Evolutionary conservation across 2,797 vertebrate genomes (phyloP), one percentile per base, ranked within the genome.

Genomic region (Pseudopleuronectes americanus): DNA sequence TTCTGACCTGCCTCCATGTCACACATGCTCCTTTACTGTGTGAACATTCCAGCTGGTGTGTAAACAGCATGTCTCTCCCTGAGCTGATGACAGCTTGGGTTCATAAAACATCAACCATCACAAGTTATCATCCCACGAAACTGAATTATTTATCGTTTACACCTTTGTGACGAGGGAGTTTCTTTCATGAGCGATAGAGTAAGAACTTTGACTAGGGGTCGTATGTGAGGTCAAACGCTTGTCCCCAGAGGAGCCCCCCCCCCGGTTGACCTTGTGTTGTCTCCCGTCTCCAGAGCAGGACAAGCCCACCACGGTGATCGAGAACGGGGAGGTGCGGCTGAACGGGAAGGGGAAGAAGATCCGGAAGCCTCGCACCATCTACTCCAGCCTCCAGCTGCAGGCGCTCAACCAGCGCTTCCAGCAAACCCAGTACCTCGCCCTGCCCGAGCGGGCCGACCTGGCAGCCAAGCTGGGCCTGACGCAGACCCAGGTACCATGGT

Each of bases 371-470:
- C 94, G 97, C n/a, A 98, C 96, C 89, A 97, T 97, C 87, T 97
- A 96, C 89, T 97, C 96, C 59, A 97, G 96, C 65, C 89, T 97
- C 57, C 96, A 97, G 91, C 95, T 98, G 10, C 96, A 97, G 81
- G 95, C 95, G 0, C 94, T 97, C 22, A 98, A 98, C 92, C 96
- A 97, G 87, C 94, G 94, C 52, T 98, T 98, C 94, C 96, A 97
- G 87, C 96, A 98, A 70, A 96, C 96, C 12, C 97, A 98, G 92
- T 98, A 98, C 92, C 95, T 97, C 71, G 96, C 96, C 0, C 91
- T 97, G 85, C 96, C 97, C 0, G 96, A 97, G 86, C 93, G 97
- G 43, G 96, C 96, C 0, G 96, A 97, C 80, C 92, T 97, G 87
- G 97, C 97, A 0, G 96, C 95, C 0, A 96, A 96, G 38, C 89